Conservation (phyloP, 2,888 invertebrate genomes). For the Gonocerus acuteangulatus region DNA sequence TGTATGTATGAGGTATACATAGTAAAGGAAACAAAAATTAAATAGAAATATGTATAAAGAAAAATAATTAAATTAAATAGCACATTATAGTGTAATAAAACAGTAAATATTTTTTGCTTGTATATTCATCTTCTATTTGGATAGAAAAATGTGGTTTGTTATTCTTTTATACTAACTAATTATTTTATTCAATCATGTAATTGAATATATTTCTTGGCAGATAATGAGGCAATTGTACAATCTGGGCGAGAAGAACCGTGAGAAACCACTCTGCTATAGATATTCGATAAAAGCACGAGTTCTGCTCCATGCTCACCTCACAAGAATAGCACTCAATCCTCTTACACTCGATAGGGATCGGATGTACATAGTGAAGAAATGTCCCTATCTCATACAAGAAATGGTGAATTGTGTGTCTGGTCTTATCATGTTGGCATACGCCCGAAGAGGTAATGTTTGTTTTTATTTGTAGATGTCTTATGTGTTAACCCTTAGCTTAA, state of each 20-base stretch:
- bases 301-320: slow-evolving; percentile 89
- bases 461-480: no score
- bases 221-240: slow-evolving; percentile 85
- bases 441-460: slow-evolving; percentile 66
- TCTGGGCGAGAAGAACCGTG: slow-evolving; percentile 92
- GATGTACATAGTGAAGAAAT: slow-evolving; percentile 75
- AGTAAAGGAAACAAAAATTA: no score
- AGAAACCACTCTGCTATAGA: slow-evolving; percentile 81
- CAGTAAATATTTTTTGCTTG: no score
- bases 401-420: slow-evolving; percentile 95
- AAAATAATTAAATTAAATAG: no score
- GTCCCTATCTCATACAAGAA: slow-evolving; percentile 91
- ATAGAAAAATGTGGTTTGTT: no score
- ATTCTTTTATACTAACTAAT: no score
- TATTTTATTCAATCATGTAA: neutral
- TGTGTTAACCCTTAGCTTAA: no score
- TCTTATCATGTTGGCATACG: slow-evolving; percentile 82
- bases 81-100: no score
- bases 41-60: no score
- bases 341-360: slow-evolving; percentile 77
- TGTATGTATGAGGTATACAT: no score
- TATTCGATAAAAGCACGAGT: slow-evolving; percentile 92
- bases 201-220: slow-evolving; percentile 47
- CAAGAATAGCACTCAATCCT: slow-evolving; percentile 69
- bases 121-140: no score